Base-by-base conservation (phyloP, 92 coral and sea anemone genomes). In the Porites evermanni region DNA sequence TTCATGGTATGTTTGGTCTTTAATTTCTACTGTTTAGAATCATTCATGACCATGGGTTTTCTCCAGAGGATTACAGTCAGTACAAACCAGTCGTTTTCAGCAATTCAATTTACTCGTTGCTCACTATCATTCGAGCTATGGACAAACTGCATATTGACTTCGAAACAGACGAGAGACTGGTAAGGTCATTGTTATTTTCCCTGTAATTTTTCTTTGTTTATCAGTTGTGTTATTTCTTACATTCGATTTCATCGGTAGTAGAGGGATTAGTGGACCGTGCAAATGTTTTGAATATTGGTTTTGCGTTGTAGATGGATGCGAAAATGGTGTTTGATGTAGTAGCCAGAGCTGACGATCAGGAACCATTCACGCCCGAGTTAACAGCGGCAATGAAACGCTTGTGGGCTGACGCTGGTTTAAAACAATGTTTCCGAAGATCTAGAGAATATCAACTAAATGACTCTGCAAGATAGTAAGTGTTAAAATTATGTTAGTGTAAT, bases 41-140 rank as follows among this genome's bases (percentile, higher is more conserved):
- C 87, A 97, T 97, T 83, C 99, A 97, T 89, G 99, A 97, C 87
- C 94, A 95, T 89, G 99, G 99, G 73, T 97, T 97, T 84, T 91
- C 97, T 44, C 90, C 98, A 64, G 98, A 97, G 79, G 99, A 97
- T 82, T 97, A 97, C 91, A 92, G 84, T 67, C 98, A 97, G 93
- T 95, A 95, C 90, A 97, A 93, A 82, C 99, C 99, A 8, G 82
- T 95, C 16, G 98, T 97, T 59, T 93, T 82, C 79, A 94, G 99
- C 84, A 97, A 97, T 85, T 89, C 98, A 52, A 97, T 97, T 74
- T 95, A 95, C 90, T 95, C 97, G 44, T 77, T 97, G 84, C 93
- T 97, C 50, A 95, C 95, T 12, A 97, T 97, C 72, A 97, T 97
- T 58, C 90, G 99, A 53, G 99, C 98, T 13, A 97, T 97, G 99